A percentile compares a stretch with the other conserved stretches of the same genome.
Conservation (phyloP, 1,140 invertebrate species). For the Drosophila oshimai region DNA sequence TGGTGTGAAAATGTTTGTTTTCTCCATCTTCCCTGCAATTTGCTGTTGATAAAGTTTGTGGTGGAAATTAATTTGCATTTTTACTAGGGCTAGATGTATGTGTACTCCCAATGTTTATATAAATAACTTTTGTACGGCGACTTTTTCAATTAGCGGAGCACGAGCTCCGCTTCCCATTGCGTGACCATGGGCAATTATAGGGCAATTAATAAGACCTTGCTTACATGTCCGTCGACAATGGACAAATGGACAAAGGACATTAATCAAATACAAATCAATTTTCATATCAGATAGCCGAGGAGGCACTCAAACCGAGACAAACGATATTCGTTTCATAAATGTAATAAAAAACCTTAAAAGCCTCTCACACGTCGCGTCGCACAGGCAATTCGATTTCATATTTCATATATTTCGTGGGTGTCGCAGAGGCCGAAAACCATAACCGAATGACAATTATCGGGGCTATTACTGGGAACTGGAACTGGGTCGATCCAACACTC, state of each 20-base stretch:
- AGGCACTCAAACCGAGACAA: constrained; percentile 23
- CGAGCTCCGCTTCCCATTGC: constrained; percentile 3
- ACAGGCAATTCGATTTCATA: constrained; percentile 65
- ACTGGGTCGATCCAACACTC: constrained; percentile 18
- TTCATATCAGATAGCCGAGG: constrained; percentile 52
- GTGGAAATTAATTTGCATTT: constrained; percentile 74
- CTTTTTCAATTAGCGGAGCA: constrained; percentile 58
- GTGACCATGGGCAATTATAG: constrained; percentile 60
- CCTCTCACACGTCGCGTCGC: constrained; percentile 65
- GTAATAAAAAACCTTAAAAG: constrained; percentile 80
- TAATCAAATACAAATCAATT: constrained; percentile 77
- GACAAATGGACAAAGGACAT: constrained; percentile 57
- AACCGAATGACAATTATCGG: constrained; percentile 48
- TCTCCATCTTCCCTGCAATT: constrained; percentile 9
- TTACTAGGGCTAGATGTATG: constrained; percentile 1
- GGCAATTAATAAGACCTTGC: constrained; percentile 63
- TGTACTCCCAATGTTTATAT: constrained; percentile 28
- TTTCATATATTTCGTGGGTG: no score
- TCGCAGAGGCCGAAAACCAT: constrained; percentile 8
- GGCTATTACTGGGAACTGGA: constrained; percentile 34
- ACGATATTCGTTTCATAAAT: constrained; percentile 51
- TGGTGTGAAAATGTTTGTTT: constrained; percentile 75
- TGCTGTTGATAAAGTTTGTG: constrained; percentile 61
- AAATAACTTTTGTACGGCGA: constrained; percentile 37
- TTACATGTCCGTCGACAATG: constrained; percentile 42